A percentile compares a stretch with the other conserved stretches of the same genome.
phyloP scores from a whole-genome alignment of 2,797 vertebrate species.

The Lates japonicus region DNA sequence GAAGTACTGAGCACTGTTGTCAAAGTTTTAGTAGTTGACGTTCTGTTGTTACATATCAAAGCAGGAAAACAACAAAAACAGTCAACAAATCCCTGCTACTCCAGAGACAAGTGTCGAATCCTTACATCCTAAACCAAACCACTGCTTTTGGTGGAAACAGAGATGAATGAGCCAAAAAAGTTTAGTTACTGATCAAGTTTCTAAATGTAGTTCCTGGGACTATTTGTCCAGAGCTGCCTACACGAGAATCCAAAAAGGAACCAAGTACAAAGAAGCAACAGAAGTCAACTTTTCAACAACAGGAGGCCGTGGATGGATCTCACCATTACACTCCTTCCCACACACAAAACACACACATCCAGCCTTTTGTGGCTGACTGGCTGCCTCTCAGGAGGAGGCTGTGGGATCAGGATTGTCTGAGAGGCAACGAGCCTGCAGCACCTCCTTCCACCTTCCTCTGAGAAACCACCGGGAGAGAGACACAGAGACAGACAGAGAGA shows the following conservation, averaged over 20 bases:
- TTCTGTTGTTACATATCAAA: no score
- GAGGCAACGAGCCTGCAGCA: conserved; percentile 11
- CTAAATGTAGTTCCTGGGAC: background rate
- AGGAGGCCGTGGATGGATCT: conserved; percentile 9
- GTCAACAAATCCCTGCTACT: no score
- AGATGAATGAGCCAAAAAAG: background rate
- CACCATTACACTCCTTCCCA: background rate
- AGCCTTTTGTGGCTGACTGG: conserved; percentile 23
- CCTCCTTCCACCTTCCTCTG: background rate
- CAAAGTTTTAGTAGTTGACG: no score
- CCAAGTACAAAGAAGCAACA: background rate
- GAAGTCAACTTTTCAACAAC: conserved; percentile 6
- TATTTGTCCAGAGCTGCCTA: background rate
- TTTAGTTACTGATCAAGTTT: background rate
- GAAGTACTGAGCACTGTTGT: no score
- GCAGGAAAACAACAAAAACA: no score
- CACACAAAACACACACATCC: conserved; percentile 7
- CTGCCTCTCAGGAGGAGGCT: conserved; percentile 44
- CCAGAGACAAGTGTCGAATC: no score
- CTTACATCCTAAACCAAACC: no score
- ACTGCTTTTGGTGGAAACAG: no score
- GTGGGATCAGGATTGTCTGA: conserved; percentile 43
- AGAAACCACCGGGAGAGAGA: conserved; percentile 10
- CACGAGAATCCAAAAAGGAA: background rate
- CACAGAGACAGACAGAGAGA: no score